A percentile compares a stretch with the other conserved stretches of the same genome.
phyloP scores from a whole-genome alignment of 1,140 invertebrate genomes.

The Metopolophium dirhodum region DNA sequence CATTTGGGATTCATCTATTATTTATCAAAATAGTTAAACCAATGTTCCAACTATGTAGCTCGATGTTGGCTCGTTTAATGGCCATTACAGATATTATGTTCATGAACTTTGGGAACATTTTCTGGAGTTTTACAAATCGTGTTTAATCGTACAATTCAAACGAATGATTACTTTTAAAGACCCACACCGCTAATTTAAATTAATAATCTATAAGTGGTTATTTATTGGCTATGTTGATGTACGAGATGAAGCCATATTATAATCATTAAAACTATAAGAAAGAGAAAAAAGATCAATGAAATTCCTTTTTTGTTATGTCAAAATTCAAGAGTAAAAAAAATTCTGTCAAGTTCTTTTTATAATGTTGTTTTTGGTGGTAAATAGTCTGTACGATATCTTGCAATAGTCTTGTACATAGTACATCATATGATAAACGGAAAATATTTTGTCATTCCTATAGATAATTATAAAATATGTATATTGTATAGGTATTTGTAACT shows the following conservation, averaged over 20 bases:
- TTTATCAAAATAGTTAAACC: background rate
- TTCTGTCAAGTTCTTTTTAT: background rate
- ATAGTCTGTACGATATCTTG: no score
- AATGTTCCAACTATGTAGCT: background rate
- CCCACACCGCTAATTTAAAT: background rate
- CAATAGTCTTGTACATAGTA: no score
- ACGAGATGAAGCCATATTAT: no score
- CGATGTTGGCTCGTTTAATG: background rate
- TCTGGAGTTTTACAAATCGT: background rate
- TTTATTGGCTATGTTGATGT: background rate
- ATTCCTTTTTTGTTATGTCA: background rate
- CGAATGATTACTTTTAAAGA: background rate
- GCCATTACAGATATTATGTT: background rate
- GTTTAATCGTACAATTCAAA: background rate
- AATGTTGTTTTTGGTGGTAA: background rate
- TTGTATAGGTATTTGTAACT: background rate
- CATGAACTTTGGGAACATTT: constrained; percentile 15
- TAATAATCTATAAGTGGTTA: background rate
- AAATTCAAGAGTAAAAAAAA: background rate
- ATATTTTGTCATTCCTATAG: background rate
- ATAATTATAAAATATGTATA: no score
- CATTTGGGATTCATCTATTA: background rate
- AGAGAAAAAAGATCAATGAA: no score
- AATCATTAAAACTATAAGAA: no score
- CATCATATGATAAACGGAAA: no score